A percentile compares a stretch with the other conserved stretches of the same genome.
Conservation (phyloP, 2,888 invertebrate species). For the Apomyelois bistriatella region DNA sequence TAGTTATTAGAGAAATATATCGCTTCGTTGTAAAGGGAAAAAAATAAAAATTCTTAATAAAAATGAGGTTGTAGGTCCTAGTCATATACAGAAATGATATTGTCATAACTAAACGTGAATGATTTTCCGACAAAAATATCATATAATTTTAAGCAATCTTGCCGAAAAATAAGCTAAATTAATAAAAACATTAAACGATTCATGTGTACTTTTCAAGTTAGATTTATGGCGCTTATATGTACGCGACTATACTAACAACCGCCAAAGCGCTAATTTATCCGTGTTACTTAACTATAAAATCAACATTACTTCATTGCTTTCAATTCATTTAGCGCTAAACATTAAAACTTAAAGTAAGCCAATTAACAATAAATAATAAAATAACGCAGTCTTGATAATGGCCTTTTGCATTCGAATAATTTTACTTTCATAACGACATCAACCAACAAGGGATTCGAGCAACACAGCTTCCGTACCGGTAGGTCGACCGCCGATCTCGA, state of each 20-base stretch:
- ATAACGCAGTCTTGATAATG: constrained; percentile 9
- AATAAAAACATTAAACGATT: neutral
- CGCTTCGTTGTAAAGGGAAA: too few species aligned
- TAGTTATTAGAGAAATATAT: too few species aligned
- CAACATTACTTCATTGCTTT: constrained; percentile 55
- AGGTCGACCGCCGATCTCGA: too few species aligned
- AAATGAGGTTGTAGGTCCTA: too few species aligned
- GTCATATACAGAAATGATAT: too few species aligned
- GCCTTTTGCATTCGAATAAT: neutral
- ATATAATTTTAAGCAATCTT: neutral
- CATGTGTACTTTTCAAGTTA: neutral
- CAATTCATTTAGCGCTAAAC: constrained; percentile 29
- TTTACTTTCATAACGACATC: neutral
- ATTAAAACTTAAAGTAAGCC: constrained; percentile 31
- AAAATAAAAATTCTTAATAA: too few species aligned
- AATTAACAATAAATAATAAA: constrained; percentile 25
- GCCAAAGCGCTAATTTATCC: constrained; percentile 28
- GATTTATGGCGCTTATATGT: neutral
- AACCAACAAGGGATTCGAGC: neutral
- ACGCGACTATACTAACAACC: constrained; percentile 18
- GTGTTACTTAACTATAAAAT: constrained; percentile 9
- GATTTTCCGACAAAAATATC: too few species aligned
- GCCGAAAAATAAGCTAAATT: neutral
- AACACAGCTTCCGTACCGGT: too few species aligned
- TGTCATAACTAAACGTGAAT: too few species aligned